Evolutionary conservation across 35 echinoderm and acorn worm genomes (phyloP), one percentile per base, ranked within the genome.

Genomic region (Chiridota heheva): DNA sequence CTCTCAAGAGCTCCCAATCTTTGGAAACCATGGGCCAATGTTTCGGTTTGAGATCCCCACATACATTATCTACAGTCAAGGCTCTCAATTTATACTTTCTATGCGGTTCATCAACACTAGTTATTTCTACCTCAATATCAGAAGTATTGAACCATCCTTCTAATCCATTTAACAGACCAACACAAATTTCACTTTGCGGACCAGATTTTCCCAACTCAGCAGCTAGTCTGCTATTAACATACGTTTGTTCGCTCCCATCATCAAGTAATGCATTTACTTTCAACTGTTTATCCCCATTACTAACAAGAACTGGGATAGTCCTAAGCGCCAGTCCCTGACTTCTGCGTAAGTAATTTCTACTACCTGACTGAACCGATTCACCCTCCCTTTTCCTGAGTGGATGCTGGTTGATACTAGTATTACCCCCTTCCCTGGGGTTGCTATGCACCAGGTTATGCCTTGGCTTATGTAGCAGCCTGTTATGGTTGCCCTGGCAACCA

Each of bases 261-360:
- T 69, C 80, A n/a, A 82, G 60, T 26, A 82, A 24, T 30, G 80
- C 80, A 68, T 82, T 82, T 25, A 69, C 62, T 2, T 69, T 38
- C 33, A 82, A 69, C 36, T 45, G 16, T 18, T 45, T 67, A 7
- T 24, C 56, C 29, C 41, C 80, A 30, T 82, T 70, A 18, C 44
- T 68, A 0, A 82, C 42, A 1, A 46, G 67, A 0, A 82, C 62
- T 5, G 62, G 61, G 0, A 70, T 41, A 3, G 41, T 69, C 43
- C 42, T 17, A 17, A 67, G 22, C 4, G 58, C 29, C 40, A 29
- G 36, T 1, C 42, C 36, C 28, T 24, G 36, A 44, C 7, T 15
- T 20, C 33, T 36, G 17, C 10, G 42, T 42, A 63, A 0, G 47
- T 30, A 32, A 27, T 63, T 81, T 39, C 37, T n/a, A 24, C n/a